A percentile compares a stretch with the other conserved stretches of the same genome.
These are phyloP conservation scores for Ctenomys sociabilis DNA, from an alignment of 2,113 vertebrate genomes.

Conservation along the genomic window DNA sequence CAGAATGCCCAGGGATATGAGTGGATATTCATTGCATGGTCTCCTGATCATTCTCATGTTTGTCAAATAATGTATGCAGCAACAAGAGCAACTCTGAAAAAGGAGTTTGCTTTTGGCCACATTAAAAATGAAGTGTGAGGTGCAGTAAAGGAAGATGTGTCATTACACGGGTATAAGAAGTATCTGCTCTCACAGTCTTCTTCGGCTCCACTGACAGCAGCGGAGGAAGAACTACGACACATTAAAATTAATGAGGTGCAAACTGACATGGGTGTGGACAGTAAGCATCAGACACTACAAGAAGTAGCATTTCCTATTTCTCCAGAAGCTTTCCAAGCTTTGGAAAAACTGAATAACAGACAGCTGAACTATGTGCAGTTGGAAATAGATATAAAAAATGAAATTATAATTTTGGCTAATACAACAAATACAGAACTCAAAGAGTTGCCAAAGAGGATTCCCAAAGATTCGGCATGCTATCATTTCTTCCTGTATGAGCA, in stretches of 20 bases:
- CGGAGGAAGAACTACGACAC: slow-evolving; percentile 96
- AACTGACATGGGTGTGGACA: slow-evolving; percentile 93
- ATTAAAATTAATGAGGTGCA: slow-evolving; percentile 96
- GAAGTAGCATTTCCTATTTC: slow-evolving; percentile 96
- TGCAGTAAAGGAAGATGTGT: slow-evolving; percentile 95
- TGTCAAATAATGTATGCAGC: slow-evolving; percentile 98
- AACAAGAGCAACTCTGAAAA: slow-evolving; percentile 96
- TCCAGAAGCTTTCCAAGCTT: slow-evolving; percentile 91
- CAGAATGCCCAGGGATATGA: slow-evolving; percentile 96
- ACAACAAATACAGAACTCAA: slow-evolving; percentile 84
- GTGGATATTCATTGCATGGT: slow-evolving; percentile 98
- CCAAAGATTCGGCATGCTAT: slow-evolving; percentile 94
- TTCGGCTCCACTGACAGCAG: slow-evolving; percentile 95
- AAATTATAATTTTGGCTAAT: slow-evolving; percentile 93
- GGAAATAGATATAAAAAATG: slow-evolving; percentile 94
- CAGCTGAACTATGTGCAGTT: slow-evolving; percentile 96
- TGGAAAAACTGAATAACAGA: slow-evolving; percentile 91
- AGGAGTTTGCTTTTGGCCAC: slow-evolving; percentile 97
- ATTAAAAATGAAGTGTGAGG: slow-evolving; percentile 98
- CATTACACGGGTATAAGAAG: slow-evolving; percentile 93
- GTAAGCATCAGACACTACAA: slow-evolving; percentile 96
- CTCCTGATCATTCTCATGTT: slow-evolving; percentile 94
- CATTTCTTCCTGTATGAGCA: slow-evolving; percentile 99
- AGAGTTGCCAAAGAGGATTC: slow-evolving; percentile 95
- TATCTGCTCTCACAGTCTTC: slow-evolving; percentile 91